These are phyloP conservation scores for Asteroscopus sphinx DNA, from an alignment of 2,888 invertebrate genomes.

Conservation along the genomic window DNA sequence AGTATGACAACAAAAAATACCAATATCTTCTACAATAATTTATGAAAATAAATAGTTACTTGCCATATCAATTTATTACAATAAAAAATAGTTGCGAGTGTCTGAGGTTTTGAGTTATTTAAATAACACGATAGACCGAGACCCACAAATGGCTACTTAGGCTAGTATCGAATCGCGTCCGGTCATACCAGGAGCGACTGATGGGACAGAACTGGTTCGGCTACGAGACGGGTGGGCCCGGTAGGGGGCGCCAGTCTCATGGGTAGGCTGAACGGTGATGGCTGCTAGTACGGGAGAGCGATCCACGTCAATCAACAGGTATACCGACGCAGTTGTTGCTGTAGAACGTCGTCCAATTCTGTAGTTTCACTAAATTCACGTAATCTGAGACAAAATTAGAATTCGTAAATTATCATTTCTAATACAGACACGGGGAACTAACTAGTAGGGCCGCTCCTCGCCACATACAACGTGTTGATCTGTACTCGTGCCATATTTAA, in stretches of 20 bases:
- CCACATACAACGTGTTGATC: no score
- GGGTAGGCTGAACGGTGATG: slow-evolving; percentile 16
- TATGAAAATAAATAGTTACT: no score
- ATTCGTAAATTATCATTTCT: slow-evolving; percentile 58
- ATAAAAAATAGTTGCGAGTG: no score
- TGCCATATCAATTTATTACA: no score
- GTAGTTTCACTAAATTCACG: slow-evolving; percentile 60
- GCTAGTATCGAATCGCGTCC: slow-evolving; percentile 42
- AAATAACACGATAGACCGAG: no score
- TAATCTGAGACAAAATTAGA: slow-evolving; percentile 59
- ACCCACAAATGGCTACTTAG: slow-evolving; percentile 31
- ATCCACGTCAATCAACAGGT: slow-evolving; percentile 50
- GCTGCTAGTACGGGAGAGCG: slow-evolving; percentile 34
- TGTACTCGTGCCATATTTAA: no score
- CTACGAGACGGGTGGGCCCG: slow-evolving; percentile 34
- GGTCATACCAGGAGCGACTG: slow-evolving; percentile 45
- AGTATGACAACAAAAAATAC: no score
- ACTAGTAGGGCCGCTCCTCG: slow-evolving; percentile 34
- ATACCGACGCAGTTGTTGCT: slow-evolving; percentile 57
- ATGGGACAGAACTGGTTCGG: slow-evolving; percentile 35
- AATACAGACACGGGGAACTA: slow-evolving; percentile 27
- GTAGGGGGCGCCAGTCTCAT: slow-evolving; percentile 34
- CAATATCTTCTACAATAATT: no score
- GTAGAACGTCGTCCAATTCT: slow-evolving; percentile 58
- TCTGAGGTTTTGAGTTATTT: no score